phyloP scores from a whole-genome alignment of 1,140 invertebrate species.

The Sycophila sp. region DNA sequence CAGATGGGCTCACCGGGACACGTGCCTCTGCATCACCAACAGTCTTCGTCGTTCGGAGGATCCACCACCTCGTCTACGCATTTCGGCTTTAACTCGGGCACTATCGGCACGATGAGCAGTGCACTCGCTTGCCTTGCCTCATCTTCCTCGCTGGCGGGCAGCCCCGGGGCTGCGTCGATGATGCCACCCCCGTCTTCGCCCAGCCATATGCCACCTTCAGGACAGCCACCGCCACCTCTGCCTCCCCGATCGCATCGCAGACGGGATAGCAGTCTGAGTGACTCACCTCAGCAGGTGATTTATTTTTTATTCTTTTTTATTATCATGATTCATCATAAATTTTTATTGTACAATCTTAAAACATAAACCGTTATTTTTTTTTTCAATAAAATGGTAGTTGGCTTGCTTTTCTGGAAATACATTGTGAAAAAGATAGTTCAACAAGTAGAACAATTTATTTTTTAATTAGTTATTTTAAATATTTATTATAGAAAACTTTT shows the following conservation, averaged over 20 bases:
- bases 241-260: slow-evolving; percentile 69
- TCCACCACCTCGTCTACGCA: slow-evolving; percentile 59
- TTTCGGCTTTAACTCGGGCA: slow-evolving; percentile 61
- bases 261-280: slow-evolving; percentile 71
- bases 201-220: slow-evolving; percentile 43
- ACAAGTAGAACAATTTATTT: no score
- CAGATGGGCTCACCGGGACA: slow-evolving; percentile 60
- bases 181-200: slow-evolving; percentile 64
- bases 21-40: slow-evolving; percentile 51
- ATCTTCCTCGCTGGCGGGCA: slow-evolving; percentile 51
- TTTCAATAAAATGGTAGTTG: no score
- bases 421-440: no score
- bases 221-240: slow-evolving; percentile 68
- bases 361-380: no score
- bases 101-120: slow-evolving; percentile 52
- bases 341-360: slow-evolving; percentile 18
- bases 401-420: no score
- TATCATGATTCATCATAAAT: background rate
- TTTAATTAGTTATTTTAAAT: no score
- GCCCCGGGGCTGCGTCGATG: slow-evolving; percentile 64
- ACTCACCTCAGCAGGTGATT: slow-evolving; percentile 69
- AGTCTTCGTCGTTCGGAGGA: slow-evolving; percentile 46
- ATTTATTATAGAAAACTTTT: slow-evolving; percentile 12
- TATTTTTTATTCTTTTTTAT: background rate
- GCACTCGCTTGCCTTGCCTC: slow-evolving; percentile 50